Conservation (phyloP, 2,797 vertebrate genomes). For the Molossus molossus region DNA sequence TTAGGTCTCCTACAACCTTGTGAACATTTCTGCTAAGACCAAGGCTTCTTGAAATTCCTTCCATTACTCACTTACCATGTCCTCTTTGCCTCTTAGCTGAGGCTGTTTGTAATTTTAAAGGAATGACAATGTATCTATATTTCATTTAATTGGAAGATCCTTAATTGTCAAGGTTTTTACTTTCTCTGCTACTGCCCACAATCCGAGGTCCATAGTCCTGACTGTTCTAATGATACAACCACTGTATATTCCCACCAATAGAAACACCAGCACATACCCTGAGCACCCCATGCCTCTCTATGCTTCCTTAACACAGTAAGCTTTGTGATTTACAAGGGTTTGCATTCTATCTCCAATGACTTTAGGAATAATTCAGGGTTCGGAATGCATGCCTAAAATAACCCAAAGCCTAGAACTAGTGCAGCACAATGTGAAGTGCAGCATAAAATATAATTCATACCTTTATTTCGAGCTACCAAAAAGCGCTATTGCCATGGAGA, state of each 20-base stretch:
- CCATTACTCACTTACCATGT: neutral
- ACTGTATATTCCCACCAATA: too few relatives aligned
- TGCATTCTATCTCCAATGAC: neutral
- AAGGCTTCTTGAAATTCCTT: neutral
- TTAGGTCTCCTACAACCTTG: neutral
- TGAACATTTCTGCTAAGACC: neutral
- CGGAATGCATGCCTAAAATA: constrained; percentile 1
- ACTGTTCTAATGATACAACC: neutral
- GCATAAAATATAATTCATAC: neutral
- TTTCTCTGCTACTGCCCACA: neutral
- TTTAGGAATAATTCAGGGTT: neutral
- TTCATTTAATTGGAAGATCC: neutral
- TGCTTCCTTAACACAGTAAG: neutral
- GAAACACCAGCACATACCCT: neutral
- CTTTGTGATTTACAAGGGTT: neutral
- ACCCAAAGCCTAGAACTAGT: neutral
- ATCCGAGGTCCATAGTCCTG: neutral
- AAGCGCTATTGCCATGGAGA: neutral
- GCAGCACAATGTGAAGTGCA: neutral
- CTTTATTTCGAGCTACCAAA: neutral
- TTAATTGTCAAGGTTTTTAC: neutral
- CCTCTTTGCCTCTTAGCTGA: neutral
- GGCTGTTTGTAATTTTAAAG: constrained; percentile 2
- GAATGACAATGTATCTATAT: neutral
- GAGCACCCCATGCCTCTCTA: neutral